Conservation (phyloP, 2,888 invertebrate species). For the Spodoptera exigua region DNA sequence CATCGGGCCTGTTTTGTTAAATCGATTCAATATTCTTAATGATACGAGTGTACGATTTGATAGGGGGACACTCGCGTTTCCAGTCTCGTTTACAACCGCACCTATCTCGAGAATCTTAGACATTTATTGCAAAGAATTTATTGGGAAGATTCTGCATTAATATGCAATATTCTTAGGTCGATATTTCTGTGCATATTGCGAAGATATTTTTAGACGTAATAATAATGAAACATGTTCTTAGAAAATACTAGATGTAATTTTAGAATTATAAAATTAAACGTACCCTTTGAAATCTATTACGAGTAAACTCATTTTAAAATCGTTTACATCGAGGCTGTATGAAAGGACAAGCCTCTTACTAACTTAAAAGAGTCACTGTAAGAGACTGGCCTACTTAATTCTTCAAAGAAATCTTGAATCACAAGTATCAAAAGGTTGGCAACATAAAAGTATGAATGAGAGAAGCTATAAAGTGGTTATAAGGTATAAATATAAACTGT, state of each 20-base stretch:
- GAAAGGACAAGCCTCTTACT: conserved; percentile 14
- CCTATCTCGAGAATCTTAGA: conserved; percentile 14
- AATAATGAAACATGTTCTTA: conserved; percentile 9
- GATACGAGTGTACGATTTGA: conserved; percentile 17
- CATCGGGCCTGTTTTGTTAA: conserved; percentile 52
- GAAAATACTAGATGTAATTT: neutral
- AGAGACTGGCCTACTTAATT: conserved; percentile 39
- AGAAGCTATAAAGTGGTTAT: conserved; percentile 32
- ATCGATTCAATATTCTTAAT: conserved; percentile 55
- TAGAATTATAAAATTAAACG: neutral
- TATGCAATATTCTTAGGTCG: conserved; percentile 4
- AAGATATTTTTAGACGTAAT: conserved; percentile 7
- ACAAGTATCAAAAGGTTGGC: conserved; percentile 44
- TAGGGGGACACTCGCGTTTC: conserved; percentile 8
- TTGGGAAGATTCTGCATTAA: too few relatives aligned
- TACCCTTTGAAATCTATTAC: neutral
- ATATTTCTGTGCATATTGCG: neutral
- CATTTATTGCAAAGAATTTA: conserved; percentile 14
- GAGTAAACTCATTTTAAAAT: conserved; percentile 7
- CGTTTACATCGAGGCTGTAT: conserved; percentile 14
- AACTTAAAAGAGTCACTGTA: conserved; percentile 19
- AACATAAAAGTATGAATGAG: conserved; percentile 32
- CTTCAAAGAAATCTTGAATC: conserved; percentile 47
- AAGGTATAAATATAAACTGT: conserved; percentile 22
- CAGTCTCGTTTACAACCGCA: conserved; percentile 11